Percentiles rank a stretch among this genome's conserved stretches.
Evolutionary conservation across 2,888 invertebrate species (phyloP).

Genomic region (Conchocele bisecta): DNA sequence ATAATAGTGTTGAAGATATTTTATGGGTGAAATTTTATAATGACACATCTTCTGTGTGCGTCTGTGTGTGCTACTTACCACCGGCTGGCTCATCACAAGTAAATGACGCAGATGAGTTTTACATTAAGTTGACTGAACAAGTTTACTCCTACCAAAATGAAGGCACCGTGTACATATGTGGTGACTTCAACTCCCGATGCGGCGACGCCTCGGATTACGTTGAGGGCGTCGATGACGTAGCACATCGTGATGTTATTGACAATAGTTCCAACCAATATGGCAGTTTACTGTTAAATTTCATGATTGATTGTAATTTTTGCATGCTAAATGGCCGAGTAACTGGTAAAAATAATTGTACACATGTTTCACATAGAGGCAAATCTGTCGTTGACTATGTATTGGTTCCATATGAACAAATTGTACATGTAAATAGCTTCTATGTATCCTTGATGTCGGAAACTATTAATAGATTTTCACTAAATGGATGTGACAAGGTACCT

Average conservation of each 20-base stretch:
- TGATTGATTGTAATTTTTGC: constrained; percentile 12
- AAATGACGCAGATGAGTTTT: constrained; percentile 2
- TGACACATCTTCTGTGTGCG: not conserved
- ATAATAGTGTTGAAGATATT: not conserved
- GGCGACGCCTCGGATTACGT: constrained; percentile 11
- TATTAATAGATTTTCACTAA: not conserved
- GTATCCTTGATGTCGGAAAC: not conserved
- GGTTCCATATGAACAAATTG: not conserved
- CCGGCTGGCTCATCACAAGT: not conserved
- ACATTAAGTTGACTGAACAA: not conserved
- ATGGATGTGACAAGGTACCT: not conserved
- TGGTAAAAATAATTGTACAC: not conserved
- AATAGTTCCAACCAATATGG: constrained; percentile 8
- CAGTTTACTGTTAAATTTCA: constrained; percentile 10
- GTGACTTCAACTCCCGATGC: constrained; percentile 20
- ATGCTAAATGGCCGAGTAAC: constrained; percentile 20
- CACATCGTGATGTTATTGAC: constrained; percentile 13
- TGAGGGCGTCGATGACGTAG: constrained; percentile 25
- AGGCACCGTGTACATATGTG: constrained; percentile 12
- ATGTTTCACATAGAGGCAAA: not conserved
- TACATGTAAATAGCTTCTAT: not conserved
- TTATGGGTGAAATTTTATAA: constrained; percentile 15
- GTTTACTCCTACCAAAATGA: constrained; percentile 24
- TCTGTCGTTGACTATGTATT: not conserved
- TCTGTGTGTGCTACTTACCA: not conserved